Evolutionary conservation across 2,888 invertebrate species (phyloP), one percentile per base, ranked within the genome.

Genomic region (Calameuta filiformis): DNA sequence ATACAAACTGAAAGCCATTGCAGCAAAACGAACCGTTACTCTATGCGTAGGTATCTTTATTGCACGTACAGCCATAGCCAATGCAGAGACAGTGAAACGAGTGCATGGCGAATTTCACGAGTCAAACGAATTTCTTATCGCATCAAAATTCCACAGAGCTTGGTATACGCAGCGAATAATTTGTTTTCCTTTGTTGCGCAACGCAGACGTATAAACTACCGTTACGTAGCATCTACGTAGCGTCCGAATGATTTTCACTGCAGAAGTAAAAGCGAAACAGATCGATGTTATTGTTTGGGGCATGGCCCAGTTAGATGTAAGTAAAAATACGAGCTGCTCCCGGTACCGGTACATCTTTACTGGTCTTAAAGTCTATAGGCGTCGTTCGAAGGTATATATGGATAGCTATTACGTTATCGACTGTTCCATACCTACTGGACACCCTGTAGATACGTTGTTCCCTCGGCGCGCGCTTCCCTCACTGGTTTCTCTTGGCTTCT

Each of bases 391-490:
- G 56, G 23, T 2, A 56, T 2, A 56, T 23, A 56, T 23, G 56
- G 23, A 56, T 56, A 56, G 23, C 56, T 2, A 6, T 56, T 56
- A 23, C 23, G 56, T 23, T 56, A 23, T 23, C 71, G 30, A 71
- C 71, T 31, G 31, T 31, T 33, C 71, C 11, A 15, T 35, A 34
- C 74, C 35, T 35, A 34, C 30, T 11, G 35, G 74, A 33, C 74
- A 35, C 74, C 74, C 74, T 23, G n/a, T 74, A 73, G n/a, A 73
- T 34, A 12, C n/a, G 4, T 23, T 12, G 71, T 69, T 75, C 69
- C 79, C 71, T 33, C 23, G 31, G 9, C 71, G 31, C 71, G 31
- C 71, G 71, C 31, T 71, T 34, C 71, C 71, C 71, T 34, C 12
- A 56, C 56, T 56, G 23, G 56, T 56, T 56, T 56, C 56, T 56